Conservation (phyloP, 2,888 invertebrate species). For the Zygaena filipendulae region DNA sequence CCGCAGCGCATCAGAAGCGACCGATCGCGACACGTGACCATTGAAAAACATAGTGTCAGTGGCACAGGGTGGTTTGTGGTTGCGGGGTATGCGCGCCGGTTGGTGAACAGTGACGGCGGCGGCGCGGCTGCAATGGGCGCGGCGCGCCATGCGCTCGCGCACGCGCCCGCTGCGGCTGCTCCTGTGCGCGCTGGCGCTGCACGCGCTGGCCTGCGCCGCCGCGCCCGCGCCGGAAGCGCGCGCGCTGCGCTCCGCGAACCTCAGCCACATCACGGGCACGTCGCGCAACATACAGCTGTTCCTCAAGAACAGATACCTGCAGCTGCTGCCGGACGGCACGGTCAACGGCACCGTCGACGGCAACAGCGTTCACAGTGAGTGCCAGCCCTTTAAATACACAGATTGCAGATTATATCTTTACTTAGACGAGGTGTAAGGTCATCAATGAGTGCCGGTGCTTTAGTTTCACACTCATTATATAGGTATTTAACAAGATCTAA, state of each 20-base stretch:
- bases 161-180: constrained; percentile 65
- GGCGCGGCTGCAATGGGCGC: constrained; percentile 64
- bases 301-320: constrained; percentile 85
- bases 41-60: constrained; percentile 10
- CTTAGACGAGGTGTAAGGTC: too few relatives aligned
- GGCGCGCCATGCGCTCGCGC: constrained; percentile 64
- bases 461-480: too few relatives aligned
- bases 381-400: constrained; percentile 7
- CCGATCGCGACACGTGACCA: too few relatives aligned
- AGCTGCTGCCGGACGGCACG: constrained; percentile 85
- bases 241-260: constrained; percentile 82
- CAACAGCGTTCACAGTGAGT: constrained; percentile 88
- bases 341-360: constrained; percentile 86
- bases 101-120: constrained; percentile 61
- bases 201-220: constrained; percentile 44
- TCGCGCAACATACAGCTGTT: constrained; percentile 85
- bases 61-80: constrained; percentile 18
- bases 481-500: too few relatives aligned
- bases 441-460: too few relatives aligned
- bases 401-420: background rate
- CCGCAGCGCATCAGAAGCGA: too few relatives aligned
- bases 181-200: constrained; percentile 62
- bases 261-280: constrained; percentile 83
- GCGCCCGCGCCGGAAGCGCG: constrained; percentile 66
- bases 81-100: constrained; percentile 36